phyloP scores from a whole-genome alignment of 2,113 vertebrate species.

The Thomomys bottae region DNA sequence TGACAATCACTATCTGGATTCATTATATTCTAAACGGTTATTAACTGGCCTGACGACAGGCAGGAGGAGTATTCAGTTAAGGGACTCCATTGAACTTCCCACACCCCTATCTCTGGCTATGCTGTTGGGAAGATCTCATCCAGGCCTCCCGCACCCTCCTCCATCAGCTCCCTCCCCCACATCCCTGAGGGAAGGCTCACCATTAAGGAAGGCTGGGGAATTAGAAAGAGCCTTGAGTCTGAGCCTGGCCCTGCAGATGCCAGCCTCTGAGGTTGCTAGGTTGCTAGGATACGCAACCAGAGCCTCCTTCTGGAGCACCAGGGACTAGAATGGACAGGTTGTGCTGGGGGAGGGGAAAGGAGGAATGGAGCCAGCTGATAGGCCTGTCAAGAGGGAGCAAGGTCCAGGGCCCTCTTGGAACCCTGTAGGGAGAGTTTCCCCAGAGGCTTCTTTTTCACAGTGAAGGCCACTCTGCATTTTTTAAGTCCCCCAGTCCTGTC shows the following conservation, averaged over 20 bases:
- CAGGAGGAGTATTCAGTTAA: neutral
- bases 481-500: neutral
- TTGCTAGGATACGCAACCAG: constrained; percentile 85
- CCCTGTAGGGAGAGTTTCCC: too few relatives aligned
- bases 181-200: constrained; percentile 62
- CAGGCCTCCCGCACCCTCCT: neutral
- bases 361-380: neutral
- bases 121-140: constrained; percentile 59
- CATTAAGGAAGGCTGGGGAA: constrained; percentile 64
- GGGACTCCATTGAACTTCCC: too few relatives aligned
- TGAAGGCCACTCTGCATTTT: neutral
- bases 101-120: constrained; percentile 14
- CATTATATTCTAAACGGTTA: neutral
- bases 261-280: constrained; percentile 83
- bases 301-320: neutral
- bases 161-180: neutral
- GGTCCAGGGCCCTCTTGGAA: neutral
- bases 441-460: neutral
- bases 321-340: neutral
- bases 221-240: constrained; percentile 74
- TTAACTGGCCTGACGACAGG: neutral
- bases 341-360: neutral
- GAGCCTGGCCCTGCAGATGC: constrained; percentile 74
- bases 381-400: neutral
- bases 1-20: neutral